Evolutionary conservation across 2,113 vertebrate species (phyloP).

Genomic region (Phocoena phocoena): DNA sequence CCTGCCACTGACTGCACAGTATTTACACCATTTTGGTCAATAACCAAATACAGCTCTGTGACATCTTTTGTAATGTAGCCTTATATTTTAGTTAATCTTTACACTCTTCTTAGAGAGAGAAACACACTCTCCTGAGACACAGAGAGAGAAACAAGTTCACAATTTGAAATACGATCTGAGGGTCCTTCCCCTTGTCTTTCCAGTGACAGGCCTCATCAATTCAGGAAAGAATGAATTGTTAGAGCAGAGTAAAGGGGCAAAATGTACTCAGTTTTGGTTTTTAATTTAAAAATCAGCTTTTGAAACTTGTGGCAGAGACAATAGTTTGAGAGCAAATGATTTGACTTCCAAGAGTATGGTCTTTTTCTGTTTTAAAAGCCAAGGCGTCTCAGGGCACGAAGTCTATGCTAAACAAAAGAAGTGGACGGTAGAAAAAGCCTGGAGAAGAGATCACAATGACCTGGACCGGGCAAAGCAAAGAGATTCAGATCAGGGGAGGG

Average conservation of each 20-base stretch:
- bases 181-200: background rate
- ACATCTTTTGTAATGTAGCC: background rate
- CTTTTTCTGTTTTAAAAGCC: conserved; percentile 11
- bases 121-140: background rate
- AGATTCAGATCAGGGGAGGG: background rate
- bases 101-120: background rate
- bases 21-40: conserved; percentile 4
- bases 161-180: background rate
- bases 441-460: background rate
- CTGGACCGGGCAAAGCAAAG: background rate
- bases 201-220: background rate
- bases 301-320: background rate
- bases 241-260: background rate
- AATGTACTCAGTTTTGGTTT: background rate
- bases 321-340: background rate
- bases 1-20: background rate
- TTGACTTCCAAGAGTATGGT: background rate
- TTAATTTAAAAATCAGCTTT: background rate
- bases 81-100: conserved; percentile 25
- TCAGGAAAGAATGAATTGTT: background rate
- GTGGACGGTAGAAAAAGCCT: background rate
- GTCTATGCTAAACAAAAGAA: background rate
- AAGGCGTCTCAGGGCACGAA: background rate
- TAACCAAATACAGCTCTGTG: background rate
- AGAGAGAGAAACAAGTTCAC: background rate